Percentiles rank a stretch among this genome's conserved stretches.
phyloP scores from a whole-genome alignment of 1,140 invertebrate species.

The Atta texana region DNA sequence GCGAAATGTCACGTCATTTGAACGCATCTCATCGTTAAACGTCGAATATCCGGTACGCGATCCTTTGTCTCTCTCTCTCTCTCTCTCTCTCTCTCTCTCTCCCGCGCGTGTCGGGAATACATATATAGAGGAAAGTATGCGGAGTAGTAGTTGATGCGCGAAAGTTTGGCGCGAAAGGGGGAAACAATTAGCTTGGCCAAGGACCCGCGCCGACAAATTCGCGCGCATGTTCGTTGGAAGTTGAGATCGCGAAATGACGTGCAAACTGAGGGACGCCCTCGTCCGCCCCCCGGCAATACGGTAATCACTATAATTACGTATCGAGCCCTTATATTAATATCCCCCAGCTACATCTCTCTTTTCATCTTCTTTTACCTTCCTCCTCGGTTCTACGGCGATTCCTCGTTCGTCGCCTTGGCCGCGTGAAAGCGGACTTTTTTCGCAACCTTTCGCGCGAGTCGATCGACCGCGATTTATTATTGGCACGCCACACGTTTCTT shows the following conservation, averaged over 20 bases:
- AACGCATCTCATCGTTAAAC: conserved; percentile 13
- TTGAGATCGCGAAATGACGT: conserved; percentile 86
- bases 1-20: conserved; percentile 29
- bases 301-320: conserved; percentile 87
- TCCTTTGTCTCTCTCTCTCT: not conserved
- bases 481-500: conserved; percentile 63
- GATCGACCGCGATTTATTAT: conserved; percentile 76
- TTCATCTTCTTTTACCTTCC: conserved; percentile 71
- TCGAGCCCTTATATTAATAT: conserved; percentile 87
- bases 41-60: not conserved
- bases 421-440: conserved; percentile 75
- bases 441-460: conserved; percentile 74
- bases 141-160: conserved; percentile 50
- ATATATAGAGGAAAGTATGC: conserved; percentile 1
- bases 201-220: conserved; percentile 79
- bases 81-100: not conserved
- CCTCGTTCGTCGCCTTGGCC: conserved; percentile 61
- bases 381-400: conserved; percentile 62
- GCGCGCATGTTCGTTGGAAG: conserved; percentile 82
- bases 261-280: conserved; percentile 86
- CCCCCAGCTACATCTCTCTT: conserved; percentile 82
- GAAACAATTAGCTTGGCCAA: conserved; percentile 75
- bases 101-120: conserved; percentile 50
- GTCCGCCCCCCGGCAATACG: conserved; percentile 86
- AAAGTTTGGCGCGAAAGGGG: conserved; percentile 70